Percentiles rank a stretch among this genome's conserved stretches.
Conservation (phyloP, 1,140 invertebrate genomes). For the Panagrolaimus sp. region DNA sequence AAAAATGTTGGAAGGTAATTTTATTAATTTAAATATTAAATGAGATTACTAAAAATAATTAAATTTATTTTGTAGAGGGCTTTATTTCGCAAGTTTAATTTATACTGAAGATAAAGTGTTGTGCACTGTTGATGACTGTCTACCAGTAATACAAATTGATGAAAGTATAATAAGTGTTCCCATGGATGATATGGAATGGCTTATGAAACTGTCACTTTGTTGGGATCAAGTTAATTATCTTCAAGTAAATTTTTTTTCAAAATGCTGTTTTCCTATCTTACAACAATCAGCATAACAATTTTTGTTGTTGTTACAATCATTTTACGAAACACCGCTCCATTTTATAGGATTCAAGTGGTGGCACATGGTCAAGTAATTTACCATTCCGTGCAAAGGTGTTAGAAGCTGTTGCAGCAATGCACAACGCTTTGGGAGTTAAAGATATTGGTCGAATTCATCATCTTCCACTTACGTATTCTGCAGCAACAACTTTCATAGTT, state of each 20-base stretch:
- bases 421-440: conserved; percentile 78
- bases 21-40: not conserved
- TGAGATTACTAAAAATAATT: too few relatives aligned
- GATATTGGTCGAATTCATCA: conserved; percentile 87
- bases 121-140: conserved; percentile 88
- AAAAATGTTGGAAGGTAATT: conserved; percentile 67
- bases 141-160: conserved; percentile 93
- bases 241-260: conserved; percentile 57
- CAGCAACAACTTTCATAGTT: conserved; percentile 59
- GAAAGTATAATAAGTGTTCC: conserved; percentile 62
- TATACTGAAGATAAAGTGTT: conserved; percentile 89
- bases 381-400: conserved; percentile 67
- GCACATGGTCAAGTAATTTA: conserved; percentile 73
- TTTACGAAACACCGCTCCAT: too few relatives aligned
- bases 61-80: conserved; percentile 70
- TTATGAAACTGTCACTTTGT: conserved; percentile 87
- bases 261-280: not conserved
- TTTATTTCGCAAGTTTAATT: conserved; percentile 82
- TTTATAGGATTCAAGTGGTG: conserved; percentile 73
- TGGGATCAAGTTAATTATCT: conserved; percentile 90
- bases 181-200: conserved; percentile 79
- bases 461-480: conserved; percentile 69
- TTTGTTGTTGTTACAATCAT: too few relatives aligned
- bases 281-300: not conserved
- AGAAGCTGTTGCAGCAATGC: conserved; percentile 83